phyloP scores from a whole-genome alignment of 1,140 invertebrate species.

The Odontomachus brunneus region DNA sequence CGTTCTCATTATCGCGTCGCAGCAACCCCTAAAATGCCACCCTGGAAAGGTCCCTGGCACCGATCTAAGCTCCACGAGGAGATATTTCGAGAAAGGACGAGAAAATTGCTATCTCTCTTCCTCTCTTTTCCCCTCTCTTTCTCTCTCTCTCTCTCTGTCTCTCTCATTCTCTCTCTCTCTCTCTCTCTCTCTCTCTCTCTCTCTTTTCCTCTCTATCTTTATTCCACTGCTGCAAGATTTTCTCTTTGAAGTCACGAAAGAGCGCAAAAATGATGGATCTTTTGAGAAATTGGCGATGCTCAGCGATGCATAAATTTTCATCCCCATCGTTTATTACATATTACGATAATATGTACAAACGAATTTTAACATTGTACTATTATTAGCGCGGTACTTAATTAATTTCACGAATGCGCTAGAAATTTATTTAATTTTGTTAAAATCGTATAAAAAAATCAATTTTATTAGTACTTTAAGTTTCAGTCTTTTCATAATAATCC shows the following conservation, averaged over 20 bases:
- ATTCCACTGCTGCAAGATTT: conserved; percentile 59
- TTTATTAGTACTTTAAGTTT: background rate
- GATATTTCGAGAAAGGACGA: conserved; percentile 75
- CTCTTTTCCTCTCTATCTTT: conserved; percentile 53
- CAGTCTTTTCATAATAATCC: conserved; percentile 8
- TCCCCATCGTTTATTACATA: conserved; percentile 8
- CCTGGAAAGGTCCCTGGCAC: conserved; percentile 80
- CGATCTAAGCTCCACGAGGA: conserved; percentile 75
- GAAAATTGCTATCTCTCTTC: conserved; percentile 72
- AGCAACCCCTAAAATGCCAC: conserved; percentile 83
- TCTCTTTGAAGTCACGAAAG: conserved; percentile 68
- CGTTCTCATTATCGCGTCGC: conserved; percentile 85
- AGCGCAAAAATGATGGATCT: conserved; percentile 69
- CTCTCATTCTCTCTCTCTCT: background rate
- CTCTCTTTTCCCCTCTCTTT: conserved; percentile 58
- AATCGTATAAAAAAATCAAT: background rate
- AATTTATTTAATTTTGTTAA: conserved; percentile 13
- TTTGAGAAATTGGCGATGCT: conserved; percentile 63
- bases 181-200: background rate
- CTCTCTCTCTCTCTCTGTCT: background rate
- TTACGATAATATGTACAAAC: conserved; percentile 11
- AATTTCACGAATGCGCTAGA: background rate
- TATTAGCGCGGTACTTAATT: background rate
- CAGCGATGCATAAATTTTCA: conserved; percentile 34
- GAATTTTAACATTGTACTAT: background rate